Evolutionary conservation across 2,888 invertebrate species (phyloP).

Genomic region (Chaitophorus viminalis): DNA sequence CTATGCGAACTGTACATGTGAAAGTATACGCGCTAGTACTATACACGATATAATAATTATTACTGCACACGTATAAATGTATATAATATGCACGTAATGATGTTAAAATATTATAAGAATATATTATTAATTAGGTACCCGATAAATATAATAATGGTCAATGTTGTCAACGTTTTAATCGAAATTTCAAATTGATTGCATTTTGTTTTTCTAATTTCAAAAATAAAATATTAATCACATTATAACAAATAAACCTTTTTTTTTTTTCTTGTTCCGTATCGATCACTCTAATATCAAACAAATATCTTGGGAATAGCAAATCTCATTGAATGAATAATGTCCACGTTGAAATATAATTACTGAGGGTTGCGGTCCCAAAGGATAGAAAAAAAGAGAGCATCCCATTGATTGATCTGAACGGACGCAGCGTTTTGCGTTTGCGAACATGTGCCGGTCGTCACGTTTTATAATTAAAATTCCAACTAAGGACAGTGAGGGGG

Average conservation of each 20-base stretch:
- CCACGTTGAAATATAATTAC: constrained; percentile 4
- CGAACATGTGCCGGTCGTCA: background rate
- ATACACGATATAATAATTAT: background rate
- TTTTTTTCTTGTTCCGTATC: background rate
- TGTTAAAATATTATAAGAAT: no score
- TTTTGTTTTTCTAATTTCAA: no score
- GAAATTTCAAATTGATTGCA: no score
- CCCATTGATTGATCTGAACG: background rate
- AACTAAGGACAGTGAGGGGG: no score
- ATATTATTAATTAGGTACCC: no score
- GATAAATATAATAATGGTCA: no score
- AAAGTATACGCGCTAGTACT: background rate
- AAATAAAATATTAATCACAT: no score
- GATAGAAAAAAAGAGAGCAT: background rate
- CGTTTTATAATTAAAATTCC: constrained; percentile 19
- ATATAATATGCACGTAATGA: no score
- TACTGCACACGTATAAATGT: no score
- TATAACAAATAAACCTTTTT: background rate
- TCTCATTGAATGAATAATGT: background rate
- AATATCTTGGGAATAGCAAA: background rate
- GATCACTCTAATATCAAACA: background rate
- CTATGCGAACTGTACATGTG: background rate
- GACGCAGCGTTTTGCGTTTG: background rate
- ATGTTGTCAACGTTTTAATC: no score
- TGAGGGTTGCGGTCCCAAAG: background rate